A percentile compares a stretch with the other conserved stretches of the same genome.
phyloP scores from a whole-genome alignment of 2,113 vertebrate genomes.

The Oceanites oceanicus region DNA sequence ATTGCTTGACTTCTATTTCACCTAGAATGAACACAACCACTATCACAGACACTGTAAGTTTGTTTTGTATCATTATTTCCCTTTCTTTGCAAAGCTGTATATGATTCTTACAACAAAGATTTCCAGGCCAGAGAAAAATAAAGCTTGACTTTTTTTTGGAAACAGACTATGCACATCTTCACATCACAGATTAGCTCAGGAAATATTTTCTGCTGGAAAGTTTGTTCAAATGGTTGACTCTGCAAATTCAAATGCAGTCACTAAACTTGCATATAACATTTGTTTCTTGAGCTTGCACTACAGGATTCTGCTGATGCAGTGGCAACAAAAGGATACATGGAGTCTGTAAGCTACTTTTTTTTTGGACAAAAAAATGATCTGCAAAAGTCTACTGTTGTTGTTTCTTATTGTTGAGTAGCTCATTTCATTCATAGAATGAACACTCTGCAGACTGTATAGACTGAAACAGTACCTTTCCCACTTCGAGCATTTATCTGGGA shows the following conservation, averaged over 20 bases:
- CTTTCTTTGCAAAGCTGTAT: not conserved
- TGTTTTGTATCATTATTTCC: not conserved
- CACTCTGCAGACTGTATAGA: not conserved
- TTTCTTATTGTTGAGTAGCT: not conserved
- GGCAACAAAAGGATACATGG: not conserved
- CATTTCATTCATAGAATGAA: not conserved
- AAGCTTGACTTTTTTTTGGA: not conserved
- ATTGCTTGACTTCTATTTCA: not conserved
- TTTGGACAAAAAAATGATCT: not conserved
- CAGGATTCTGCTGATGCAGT: not conserved
- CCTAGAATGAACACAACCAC: not conserved
- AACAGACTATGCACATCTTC: not conserved
- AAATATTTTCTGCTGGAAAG: not conserved
- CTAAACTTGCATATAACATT: not conserved
- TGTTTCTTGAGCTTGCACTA: not conserved
- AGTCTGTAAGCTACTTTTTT: not conserved
- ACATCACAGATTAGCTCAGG: not conserved
- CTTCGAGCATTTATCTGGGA: not conserved
- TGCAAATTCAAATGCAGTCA: not conserved
- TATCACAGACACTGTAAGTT: not conserved
- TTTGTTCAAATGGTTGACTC: not conserved
- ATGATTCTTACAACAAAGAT: not conserved
- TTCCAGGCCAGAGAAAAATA: not conserved
- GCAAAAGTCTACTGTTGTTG: not conserved
- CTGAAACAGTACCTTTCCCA: not conserved